phyloP scores from a whole-genome alignment of 2,888 invertebrate species.

The Limnephilus lunatus region DNA sequence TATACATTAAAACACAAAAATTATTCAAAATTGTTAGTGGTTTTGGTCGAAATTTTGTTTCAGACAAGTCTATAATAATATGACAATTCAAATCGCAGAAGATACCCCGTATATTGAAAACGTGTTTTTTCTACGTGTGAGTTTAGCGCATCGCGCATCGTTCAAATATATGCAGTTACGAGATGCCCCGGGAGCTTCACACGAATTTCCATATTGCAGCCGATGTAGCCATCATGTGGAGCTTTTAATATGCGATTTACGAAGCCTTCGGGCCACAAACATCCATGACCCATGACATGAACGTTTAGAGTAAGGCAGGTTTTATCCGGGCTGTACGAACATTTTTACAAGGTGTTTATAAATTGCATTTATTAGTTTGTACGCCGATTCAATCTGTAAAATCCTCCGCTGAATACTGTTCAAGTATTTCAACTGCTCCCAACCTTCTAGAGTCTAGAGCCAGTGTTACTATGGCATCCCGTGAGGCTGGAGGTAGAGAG shows the following conservation, averaged over 20 bases:
- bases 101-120: not conserved
- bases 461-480: no score
- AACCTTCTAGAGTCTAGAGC: no score
- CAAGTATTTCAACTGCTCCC: no score
- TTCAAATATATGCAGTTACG: not conserved
- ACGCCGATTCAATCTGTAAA: no score
- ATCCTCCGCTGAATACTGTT: no score
- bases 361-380: not conserved
- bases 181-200: not conserved
- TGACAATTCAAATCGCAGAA: not conserved
- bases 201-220: not conserved
- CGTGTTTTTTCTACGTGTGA: not conserved
- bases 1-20: not conserved
- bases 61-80: not conserved
- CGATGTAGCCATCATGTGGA: not conserved
- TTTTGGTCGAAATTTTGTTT: not conserved
- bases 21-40: not conserved
- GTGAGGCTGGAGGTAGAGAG: no score
- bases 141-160: not conserved
- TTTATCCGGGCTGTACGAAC: not conserved
- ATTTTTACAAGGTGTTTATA: not conserved
- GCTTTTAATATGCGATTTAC: constrained; percentile 2
- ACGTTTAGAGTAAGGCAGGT: not conserved
- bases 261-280: not conserved
- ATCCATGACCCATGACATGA: not conserved